Evolutionary conservation across 2,113 vertebrate species (phyloP).

Genomic region (Cheilinus undulatus): DNA sequence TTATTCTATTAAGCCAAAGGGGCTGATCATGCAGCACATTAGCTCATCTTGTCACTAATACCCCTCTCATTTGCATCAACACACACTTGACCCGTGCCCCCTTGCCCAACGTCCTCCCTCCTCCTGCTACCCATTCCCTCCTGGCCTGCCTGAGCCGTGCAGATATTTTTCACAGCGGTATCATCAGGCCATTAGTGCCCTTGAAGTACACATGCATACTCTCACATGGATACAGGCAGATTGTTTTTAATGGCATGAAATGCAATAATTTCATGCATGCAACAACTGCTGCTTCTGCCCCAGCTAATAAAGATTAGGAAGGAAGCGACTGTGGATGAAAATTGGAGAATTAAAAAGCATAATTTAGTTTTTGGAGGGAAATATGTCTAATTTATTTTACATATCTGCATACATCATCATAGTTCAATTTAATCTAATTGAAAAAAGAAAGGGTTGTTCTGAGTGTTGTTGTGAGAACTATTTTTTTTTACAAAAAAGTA

Average conservation of each 20-base stretch:
- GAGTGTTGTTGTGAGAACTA: too few relatives aligned
- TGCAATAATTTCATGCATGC: constrained; percentile 83
- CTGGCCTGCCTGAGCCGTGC: constrained; percentile 70
- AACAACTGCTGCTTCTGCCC: constrained; percentile 36
- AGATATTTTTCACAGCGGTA: constrained; percentile 78
- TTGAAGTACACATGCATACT: constrained; percentile 54
- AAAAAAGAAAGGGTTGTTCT: too few relatives aligned
- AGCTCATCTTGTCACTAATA: constrained; percentile 72
- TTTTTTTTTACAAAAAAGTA: too few relatives aligned
- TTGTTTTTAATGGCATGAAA: constrained; percentile 80
- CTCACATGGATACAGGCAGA: not conserved
- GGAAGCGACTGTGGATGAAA: not conserved
- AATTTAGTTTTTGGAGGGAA: too few relatives aligned
- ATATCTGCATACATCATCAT: too few relatives aligned
- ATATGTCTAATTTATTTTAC: too few relatives aligned
- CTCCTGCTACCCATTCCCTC: constrained; percentile 70
- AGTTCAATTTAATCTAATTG: too few relatives aligned
- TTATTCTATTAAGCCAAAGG: constrained; percentile 65
- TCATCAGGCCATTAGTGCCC: constrained; percentile 81
- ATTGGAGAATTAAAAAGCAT: too few relatives aligned
- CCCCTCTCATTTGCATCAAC: constrained; percentile 84
- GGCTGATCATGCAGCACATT: constrained; percentile 52
- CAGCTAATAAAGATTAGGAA: constrained; percentile 52
- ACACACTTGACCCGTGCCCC: constrained; percentile 83
- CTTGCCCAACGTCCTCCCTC: constrained; percentile 4